Evolutionary conservation across 2,113 vertebrate species (phyloP), one percentile per base, ranked within the genome.

Genomic region (Oreochromis spilurus): DNA sequence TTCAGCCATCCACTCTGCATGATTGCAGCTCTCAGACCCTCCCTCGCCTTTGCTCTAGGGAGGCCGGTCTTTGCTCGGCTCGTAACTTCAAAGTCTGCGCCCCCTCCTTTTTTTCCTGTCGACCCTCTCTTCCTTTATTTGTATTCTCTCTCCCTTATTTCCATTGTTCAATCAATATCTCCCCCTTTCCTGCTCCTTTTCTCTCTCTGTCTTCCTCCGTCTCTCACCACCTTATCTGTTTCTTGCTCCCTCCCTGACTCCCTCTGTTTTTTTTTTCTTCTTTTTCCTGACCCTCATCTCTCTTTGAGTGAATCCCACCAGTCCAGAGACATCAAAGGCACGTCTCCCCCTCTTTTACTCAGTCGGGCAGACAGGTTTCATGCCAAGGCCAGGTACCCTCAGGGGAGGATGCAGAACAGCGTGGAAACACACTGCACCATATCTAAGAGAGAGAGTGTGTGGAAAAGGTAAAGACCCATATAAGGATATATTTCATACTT

Each of bases 371-470:
- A 78, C 84, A 75, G 81, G 82, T 82, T 91, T 85, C 70, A 87
- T 81, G 79, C 87, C 90, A 90, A 92, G 92, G 91, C 91, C 92
- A 92, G 94, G 91, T 93, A 84, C 54, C 91, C 91, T 87, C 82
- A 40, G 75, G 88, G 87, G 87, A 84, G 40, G 77, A 75, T 78
- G 57, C 81, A 60, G 81, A 91, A n/a, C 81, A 72, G 72, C 16
- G 5, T 87, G 87, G 83, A 90, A 88, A 88, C 87, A 83, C 81
- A 77, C 65, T 60, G 31, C 60, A 50, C 55, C 81, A 86, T 90
- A 87, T 87, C 88, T 88, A 62, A 36, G 55, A 36, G 4, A 4
- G 29, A 79, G 50, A 31, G 53, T 62, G 62, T 2, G 52, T 70
- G 77, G 67, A 52, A 89, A 90, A 86, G 82, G 34, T 53, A 53